Percentiles rank a stretch among this genome's conserved stretches.
Evolutionary conservation across 2,113 vertebrate species (phyloP).

Genomic region (Tauraco erythrolophus): DNA sequence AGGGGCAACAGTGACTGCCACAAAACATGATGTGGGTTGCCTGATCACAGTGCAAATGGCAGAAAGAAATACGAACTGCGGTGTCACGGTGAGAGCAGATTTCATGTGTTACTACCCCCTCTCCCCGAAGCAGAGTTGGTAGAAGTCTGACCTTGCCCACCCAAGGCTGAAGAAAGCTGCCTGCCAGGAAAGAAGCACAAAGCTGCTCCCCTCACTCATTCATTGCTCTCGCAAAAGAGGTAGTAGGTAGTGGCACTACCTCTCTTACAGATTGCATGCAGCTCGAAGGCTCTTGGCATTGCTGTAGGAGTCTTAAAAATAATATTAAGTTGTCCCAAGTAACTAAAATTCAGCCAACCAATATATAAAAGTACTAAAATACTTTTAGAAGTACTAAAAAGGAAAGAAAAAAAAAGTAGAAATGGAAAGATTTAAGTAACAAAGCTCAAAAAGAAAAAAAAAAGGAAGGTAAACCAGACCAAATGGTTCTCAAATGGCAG

Average conservation of each 20-base stretch:
- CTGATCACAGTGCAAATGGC: fast-evolving
- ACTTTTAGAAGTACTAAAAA: background rate
- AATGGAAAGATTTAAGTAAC: background rate
- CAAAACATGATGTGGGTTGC: background rate
- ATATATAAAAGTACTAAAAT: background rate
- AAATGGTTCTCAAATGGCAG: background rate
- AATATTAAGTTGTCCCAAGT: background rate
- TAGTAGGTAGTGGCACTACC: background rate
- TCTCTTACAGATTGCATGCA: background rate
- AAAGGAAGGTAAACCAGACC: background rate
- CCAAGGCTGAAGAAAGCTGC: background rate
- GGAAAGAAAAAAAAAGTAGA: background rate
- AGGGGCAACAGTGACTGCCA: background rate
- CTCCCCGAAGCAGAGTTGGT: fast-evolving
- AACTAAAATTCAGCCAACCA: background rate
- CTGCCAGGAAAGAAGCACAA: background rate
- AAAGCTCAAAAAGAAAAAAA: background rate
- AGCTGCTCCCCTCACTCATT: background rate
- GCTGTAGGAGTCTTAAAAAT: background rate
- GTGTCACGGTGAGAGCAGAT: background rate
- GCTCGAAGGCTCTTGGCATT: background rate
- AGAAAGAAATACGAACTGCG: background rate
- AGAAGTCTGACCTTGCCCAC: background rate
- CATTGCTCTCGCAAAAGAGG: background rate
- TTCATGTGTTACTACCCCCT: background rate